Evolutionary conservation across 2,888 invertebrate genomes (phyloP), one percentile per base, ranked within the genome.

Genomic region (Drosophila infuscata): DNA sequence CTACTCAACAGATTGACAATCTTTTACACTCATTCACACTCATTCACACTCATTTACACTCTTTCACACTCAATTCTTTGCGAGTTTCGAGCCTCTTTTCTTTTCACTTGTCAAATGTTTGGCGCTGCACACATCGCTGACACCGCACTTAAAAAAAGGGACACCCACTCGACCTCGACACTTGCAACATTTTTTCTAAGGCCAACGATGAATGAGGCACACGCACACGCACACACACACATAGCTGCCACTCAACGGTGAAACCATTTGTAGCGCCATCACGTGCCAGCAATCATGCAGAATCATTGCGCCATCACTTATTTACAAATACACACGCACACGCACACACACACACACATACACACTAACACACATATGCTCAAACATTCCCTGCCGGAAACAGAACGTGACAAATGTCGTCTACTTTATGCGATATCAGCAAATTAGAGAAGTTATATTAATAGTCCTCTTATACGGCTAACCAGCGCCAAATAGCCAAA

Each of bases 251-350:
- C 63, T 54, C 58, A 59, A 57, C 56, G 69, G 59, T 36, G 56
- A 4, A 54, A 66, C 64, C 80, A 70, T 83, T 85, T 81, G 81
- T 64, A 81, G 76, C 67, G 67, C 62, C 72, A 74, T 79, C 85
- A 83, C 85, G 83, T 83, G 76, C 72, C 81, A 70, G 65, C 76
- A 83, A 85, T 83, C 81, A 79, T 74, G 73, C 82, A 82, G 81
- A 85, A 73, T 85, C 85, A 85, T 83, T 85, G 82, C 85, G 70
- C 82, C 83, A 82, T 82, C 80, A 81, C 80, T 82, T 82, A 83
- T 83, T 79, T 61, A 75, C 68, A 76, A 69, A 67, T 35, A 73
- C 57, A 63, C 29, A 46, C n/a, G 29, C 46, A 33, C 29, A 20
- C 8, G 41, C 25, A 46, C 25, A 32, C 9, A 29, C 32, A 20